Base-by-base conservation (phyloP, 1,140 invertebrate genomes). In the Helicoverpa armigera region DNA sequence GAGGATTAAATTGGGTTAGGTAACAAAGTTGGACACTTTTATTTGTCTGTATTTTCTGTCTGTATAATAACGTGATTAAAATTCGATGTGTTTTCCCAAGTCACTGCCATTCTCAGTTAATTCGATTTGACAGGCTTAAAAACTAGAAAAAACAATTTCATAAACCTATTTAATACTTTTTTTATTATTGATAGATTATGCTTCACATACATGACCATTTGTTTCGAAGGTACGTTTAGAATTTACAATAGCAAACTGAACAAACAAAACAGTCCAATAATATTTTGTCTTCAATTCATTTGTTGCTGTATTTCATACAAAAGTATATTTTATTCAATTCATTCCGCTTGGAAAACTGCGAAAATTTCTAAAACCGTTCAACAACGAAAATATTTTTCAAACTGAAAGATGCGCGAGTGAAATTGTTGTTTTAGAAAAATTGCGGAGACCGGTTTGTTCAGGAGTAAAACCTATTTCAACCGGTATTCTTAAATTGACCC, bases 271-370 rank as follows among this genome's bases (percentile, higher is more conserved):
- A 60, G 11, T 58, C 12, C 58, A 11, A 7, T 29, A 60, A 29
- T 60, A 60, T 60, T 60, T 60, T 60, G 9, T 13, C 58, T 58
- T 14, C 56, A 58, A 18, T 18, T 58, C 18, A 58, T 58, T 58
- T 18, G 16, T 58, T 58, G 16, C 7, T 18, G 4, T 58, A 14
- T 60, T 60, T 10, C 2, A 60, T 12, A 29, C 58, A 60, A 43
- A 43, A 29, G 13, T 29, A 12, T 10, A 29, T 60, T 60, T 29
- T 29, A 29, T 29, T 10, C 56, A 14, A 23, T 10, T 23, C 13
- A 29, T 29, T 60, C 29, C 10, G 18, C 58, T 23, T 58, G 16
- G 5, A 9, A 43, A 43, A 9, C 35, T 43, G 35, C 35, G 35
- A 43, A 43, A 43, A 43, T 43, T 43, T 23, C 5, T 43, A 43